Evolutionary conservation across 2,797 vertebrate genomes (phyloP).

Genomic region (Thamnophis elegans): DNA sequence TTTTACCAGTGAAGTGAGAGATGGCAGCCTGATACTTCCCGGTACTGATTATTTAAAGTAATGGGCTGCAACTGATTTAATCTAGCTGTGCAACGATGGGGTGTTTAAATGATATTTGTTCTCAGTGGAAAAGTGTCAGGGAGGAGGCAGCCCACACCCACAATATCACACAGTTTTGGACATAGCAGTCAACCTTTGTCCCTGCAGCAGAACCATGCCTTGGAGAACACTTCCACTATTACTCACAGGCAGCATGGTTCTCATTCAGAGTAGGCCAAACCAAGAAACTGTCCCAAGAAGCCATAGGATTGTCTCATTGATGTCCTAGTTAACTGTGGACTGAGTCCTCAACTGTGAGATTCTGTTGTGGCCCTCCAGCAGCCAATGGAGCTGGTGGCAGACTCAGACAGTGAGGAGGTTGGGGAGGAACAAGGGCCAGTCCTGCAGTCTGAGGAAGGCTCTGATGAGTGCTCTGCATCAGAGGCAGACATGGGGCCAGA

Average conservation of each 20-base stretch:
- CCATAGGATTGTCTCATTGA: not conserved
- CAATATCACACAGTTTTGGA: not conserved
- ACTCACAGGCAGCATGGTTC: not conserved
- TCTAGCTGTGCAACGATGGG: slow-evolving; percentile 23
- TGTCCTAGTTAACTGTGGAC: not conserved
- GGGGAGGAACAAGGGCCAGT: too few species aligned
- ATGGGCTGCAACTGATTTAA: slow-evolving; percentile 59
- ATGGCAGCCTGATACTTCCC: slow-evolving; percentile 42
- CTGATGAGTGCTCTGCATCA: too few species aligned
- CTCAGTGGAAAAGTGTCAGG: not conserved
- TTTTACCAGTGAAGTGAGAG: slow-evolving; percentile 48
- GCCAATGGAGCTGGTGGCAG: too few species aligned
- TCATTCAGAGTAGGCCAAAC: not conserved
- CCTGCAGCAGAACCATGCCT: not conserved
- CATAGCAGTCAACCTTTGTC: not conserved
- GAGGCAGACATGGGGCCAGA: too few species aligned
- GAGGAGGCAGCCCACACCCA: not conserved
- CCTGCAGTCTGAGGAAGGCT: too few species aligned
- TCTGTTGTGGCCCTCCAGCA: not conserved
- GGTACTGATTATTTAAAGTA: slow-evolving; percentile 66
- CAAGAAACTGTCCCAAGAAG: not conserved
- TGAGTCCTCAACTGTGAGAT: not conserved
- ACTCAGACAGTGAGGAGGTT: too few species aligned
- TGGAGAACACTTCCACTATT: not conserved
- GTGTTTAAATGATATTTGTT: slow-evolving; percentile 28